Conservation (phyloP, 2,888 invertebrate species). For the Zhengitettix transpicula region DNA sequence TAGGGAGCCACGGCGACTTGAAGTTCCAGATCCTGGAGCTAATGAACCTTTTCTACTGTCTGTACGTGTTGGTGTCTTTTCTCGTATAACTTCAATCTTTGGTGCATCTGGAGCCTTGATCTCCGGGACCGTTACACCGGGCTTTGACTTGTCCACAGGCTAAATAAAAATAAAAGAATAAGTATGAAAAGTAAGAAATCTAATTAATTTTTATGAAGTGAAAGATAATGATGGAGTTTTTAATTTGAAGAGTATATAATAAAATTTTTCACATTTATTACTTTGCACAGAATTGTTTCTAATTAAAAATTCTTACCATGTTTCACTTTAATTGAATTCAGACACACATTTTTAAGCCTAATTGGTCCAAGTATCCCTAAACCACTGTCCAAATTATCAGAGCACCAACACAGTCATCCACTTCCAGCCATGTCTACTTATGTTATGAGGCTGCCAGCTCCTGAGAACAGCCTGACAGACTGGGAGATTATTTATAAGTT, state of each 20-base stretch:
- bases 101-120: slow-evolving; percentile 53
- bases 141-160: slow-evolving; percentile 2
- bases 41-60: slow-evolving; percentile 55
- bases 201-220: neutral
- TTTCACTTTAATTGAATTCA: too few species aligned
- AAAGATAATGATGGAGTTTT: too few species aligned
- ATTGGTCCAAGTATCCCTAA: too few species aligned
- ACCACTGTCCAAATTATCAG: too few species aligned
- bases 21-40: slow-evolving; percentile 42
- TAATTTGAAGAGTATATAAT: too few species aligned
- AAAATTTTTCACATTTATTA: too few species aligned
- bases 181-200: neutral
- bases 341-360: too few species aligned
- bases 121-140: slow-evolving; percentile 14
- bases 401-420: neutral
- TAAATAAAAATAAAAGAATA: neutral
- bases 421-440: neutral
- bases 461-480: neutral
- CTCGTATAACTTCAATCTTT: slow-evolving; percentile 74
- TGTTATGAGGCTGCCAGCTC: neutral
- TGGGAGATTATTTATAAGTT: slow-evolving; percentile 1
- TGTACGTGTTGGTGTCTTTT: slow-evolving; percentile 43
- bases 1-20: slow-evolving; percentile 67
- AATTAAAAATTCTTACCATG: too few species aligned
- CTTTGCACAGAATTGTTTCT: too few species aligned